Conservation (phyloP, 2,113 vertebrate genomes). For the Steatornis caripensis region DNA sequence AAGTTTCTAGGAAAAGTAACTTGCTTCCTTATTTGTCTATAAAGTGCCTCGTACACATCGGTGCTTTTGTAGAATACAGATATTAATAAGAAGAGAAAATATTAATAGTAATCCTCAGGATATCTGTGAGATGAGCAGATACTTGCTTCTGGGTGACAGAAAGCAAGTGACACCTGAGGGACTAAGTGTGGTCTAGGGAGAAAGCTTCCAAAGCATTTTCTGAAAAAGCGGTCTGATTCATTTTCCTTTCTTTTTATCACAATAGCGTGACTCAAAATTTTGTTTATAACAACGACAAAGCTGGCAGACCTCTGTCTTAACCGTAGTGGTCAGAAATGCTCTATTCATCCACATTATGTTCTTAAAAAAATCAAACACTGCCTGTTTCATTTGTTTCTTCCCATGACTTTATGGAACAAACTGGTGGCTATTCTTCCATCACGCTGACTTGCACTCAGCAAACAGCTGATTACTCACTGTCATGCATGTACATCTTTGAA, state of each 20-base stretch:
- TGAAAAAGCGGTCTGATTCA: background rate
- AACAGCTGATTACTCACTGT: conserved; percentile 2
- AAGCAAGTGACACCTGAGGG: background rate
- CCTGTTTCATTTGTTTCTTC: conserved; percentile 22
- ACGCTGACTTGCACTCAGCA: background rate
- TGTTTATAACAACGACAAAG: background rate
- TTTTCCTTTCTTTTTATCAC: background rate
- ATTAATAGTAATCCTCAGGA: background rate
- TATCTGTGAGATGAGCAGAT: background rate
- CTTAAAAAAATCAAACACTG: background rate
- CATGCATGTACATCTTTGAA: conserved; percentile 6
- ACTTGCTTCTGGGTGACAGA: background rate
- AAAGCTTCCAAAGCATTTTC: background rate
- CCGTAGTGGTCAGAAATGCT: background rate
- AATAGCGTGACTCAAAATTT: background rate
- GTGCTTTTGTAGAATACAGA: background rate
- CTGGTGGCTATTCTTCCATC: background rate
- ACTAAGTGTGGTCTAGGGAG: background rate
- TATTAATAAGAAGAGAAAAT: background rate
- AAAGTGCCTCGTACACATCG: background rate
- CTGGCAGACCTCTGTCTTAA: background rate
- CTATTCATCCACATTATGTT: background rate
- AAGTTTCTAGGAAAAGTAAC: background rate
- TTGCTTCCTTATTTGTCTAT: background rate
- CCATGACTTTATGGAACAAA: background rate